A percentile compares a stretch with the other conserved stretches of the same genome.
Conservation (phyloP, 1,140 invertebrate genomes). For the Megalonaias nervosa region DNA sequence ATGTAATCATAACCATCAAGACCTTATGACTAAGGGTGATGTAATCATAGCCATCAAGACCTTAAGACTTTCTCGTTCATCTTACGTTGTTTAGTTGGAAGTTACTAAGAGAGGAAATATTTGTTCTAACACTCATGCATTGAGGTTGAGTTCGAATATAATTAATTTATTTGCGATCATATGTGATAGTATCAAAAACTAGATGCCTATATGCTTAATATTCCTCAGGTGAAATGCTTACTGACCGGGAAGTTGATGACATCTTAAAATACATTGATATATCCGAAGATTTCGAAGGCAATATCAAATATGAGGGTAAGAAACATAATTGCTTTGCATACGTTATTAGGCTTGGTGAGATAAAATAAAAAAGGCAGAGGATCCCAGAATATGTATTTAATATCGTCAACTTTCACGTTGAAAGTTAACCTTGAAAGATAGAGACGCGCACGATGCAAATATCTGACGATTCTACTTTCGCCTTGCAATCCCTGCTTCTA, state of each 20-base stretch:
- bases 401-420: neutral
- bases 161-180: too few relatives aligned
- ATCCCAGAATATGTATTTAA: neutral
- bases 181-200: neutral
- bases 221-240: constrained; percentile 86
- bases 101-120: too few relatives aligned
- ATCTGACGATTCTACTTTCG: neutral
- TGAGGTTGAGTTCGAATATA: too few relatives aligned
- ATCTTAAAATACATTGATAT: constrained; percentile 75
- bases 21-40: too few relatives aligned
- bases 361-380: neutral
- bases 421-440: neutral
- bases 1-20: too few relatives aligned
- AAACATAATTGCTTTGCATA: too few relatives aligned
- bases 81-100: too few relatives aligned
- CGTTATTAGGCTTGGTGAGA: neutral
- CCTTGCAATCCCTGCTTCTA: too few relatives aligned
- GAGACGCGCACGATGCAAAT: neutral
- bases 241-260: constrained; percentile 85
- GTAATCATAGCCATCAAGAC: too few relatives aligned
- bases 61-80: too few relatives aligned
- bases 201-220: neutral
- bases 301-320: constrained; percentile 63
- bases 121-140: too few relatives aligned
- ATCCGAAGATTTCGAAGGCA: constrained; percentile 63